These are phyloP conservation scores for Sciurus vulgaris DNA, from an alignment of 2,797 vertebrate species.

Conservation along the genomic window DNA sequence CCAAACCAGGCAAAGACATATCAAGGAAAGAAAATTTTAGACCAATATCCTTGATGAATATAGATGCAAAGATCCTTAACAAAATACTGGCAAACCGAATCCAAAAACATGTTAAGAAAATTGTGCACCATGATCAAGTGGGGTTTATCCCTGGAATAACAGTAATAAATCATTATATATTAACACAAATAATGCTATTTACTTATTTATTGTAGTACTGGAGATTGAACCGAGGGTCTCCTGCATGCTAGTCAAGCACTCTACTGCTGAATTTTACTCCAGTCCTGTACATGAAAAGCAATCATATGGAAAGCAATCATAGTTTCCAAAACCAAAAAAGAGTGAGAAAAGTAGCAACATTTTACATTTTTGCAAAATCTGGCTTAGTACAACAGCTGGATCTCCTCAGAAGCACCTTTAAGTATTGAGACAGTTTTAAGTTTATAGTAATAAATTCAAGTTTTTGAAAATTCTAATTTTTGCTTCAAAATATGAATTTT, in stretches of 20 bases:
- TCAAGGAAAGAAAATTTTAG: too few species aligned
- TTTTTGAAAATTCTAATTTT: constrained; percentile 52
- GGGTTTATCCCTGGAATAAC: too few species aligned
- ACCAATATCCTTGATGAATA: too few species aligned
- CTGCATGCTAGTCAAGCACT: too few species aligned
- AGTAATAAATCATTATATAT: neutral
- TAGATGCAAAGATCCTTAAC: too few species aligned
- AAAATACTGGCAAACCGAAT: too few species aligned
- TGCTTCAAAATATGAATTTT: constrained; percentile 54
- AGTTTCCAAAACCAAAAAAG: neutral
- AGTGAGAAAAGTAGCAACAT: neutral
- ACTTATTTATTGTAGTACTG: too few species aligned
- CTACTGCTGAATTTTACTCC: too few species aligned
- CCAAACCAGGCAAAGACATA: too few species aligned
- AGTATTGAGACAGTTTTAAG: neutral
- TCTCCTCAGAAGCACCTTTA: constrained; percentile 7
- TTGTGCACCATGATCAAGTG: too few species aligned
- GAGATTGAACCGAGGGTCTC: too few species aligned
- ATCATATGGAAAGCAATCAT: neutral
- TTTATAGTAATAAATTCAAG: neutral
- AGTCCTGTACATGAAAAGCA: neutral
- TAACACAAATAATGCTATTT: neutral
- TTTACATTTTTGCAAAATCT: constrained; percentile 44
- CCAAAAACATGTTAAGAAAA: too few species aligned
- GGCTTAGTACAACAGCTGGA: neutral